These are phyloP conservation scores for Leucania comma DNA, from an alignment of 2,888 invertebrate species.

Conservation along the genomic window DNA sequence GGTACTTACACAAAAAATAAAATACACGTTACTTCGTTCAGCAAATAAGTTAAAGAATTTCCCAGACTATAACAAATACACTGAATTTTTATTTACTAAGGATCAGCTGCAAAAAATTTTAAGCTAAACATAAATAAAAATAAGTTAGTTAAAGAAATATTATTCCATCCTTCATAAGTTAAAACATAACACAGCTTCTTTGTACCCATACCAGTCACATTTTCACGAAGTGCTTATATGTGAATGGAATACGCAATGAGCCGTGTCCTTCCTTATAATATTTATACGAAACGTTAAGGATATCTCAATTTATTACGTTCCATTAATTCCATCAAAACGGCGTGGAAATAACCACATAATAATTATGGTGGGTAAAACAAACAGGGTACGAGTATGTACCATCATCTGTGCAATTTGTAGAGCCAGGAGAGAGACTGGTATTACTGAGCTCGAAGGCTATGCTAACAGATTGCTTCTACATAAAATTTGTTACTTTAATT, in stretches of 20 bases:
- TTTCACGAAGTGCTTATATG: constrained; percentile 81
- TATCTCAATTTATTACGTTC: constrained; percentile 79
- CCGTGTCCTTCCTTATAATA: constrained; percentile 77
- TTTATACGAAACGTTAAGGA: constrained; percentile 78
- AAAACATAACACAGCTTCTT: constrained; percentile 67
- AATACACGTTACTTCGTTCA: constrained; percentile 27
- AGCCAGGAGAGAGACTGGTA: constrained; percentile 15
- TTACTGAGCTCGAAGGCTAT: constrained; percentile 24
- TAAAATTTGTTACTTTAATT: constrained; percentile 40
- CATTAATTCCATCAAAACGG: constrained; percentile 66
- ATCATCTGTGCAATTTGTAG: constrained; percentile 39
- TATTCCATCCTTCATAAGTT: constrained; percentile 56
- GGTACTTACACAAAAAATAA: constrained; percentile 34
- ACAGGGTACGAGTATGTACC: constrained; percentile 12
- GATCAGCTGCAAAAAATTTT: constrained; percentile 4
- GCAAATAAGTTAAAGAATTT: constrained; percentile 13
- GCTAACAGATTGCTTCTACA: constrained; percentile 34
- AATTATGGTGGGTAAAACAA: constrained; percentile 24
- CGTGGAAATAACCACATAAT: constrained; percentile 48
- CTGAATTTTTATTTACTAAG: neutral
- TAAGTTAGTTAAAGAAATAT: constrained; percentile 38
- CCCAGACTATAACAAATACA: neutral
- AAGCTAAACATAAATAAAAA: neutral
- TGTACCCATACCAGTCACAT: constrained; percentile 75
- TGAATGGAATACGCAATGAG: constrained; percentile 81